Conservation (phyloP, 2,888 invertebrate genomes). For the Congeria kusceri region DNA sequence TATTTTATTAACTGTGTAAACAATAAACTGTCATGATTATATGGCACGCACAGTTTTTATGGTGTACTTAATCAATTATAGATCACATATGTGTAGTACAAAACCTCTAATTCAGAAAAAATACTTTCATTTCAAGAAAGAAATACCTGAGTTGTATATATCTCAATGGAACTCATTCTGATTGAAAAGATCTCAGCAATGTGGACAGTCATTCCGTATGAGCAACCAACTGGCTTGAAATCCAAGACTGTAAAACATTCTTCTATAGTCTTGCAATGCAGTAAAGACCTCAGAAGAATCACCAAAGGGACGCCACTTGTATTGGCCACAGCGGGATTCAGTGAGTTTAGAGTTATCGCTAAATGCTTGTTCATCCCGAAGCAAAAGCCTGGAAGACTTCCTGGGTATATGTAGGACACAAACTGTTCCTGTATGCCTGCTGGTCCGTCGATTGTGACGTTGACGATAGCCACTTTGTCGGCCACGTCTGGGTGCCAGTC, state of each 20-base stretch:
- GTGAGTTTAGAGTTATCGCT: constrained; percentile 37
- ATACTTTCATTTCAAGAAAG: no score
- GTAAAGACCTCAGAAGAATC: constrained; percentile 32
- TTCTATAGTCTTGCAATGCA: constrained; percentile 28
- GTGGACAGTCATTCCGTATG: constrained; percentile 46
- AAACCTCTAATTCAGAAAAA: no score
- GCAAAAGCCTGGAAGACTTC: constrained; percentile 41
- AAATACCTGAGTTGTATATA: constrained; percentile 18
- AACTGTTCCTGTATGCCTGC: constrained; percentile 29
- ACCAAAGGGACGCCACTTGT: constrained; percentile 26
- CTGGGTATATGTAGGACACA: constrained; percentile 42
- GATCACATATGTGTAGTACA: no score
- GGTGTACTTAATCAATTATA: no score
- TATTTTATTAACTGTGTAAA: no score
- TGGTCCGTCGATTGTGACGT: constrained; percentile 36
- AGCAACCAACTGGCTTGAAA: constrained; percentile 40
- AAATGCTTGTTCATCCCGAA: constrained; percentile 45
- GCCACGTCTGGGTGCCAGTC: constrained; percentile 46
- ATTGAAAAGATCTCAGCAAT: constrained; percentile 28
- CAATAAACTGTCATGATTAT: no score
- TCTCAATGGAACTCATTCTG: constrained; percentile 44
- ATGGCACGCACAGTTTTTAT: no score
- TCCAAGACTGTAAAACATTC: constrained; percentile 27
- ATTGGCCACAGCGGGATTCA: constrained; percentile 28
- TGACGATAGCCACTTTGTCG: constrained; percentile 30